phyloP scores from a whole-genome alignment of 2,888 invertebrate species.

The Drosophila suboccidentalis region DNA sequence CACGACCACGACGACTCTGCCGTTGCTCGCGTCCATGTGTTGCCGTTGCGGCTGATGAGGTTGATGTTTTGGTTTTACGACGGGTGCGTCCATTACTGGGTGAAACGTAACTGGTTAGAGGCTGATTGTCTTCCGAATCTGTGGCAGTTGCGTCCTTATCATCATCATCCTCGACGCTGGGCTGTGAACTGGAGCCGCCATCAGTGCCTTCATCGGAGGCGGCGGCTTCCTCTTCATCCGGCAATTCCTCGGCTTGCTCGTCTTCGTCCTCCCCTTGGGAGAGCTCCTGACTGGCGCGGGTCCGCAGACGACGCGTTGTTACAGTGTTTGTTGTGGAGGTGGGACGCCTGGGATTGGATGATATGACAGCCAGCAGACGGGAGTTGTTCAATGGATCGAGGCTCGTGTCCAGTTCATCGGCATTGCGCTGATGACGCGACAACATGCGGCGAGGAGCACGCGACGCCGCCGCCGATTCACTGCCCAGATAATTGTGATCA shows the following conservation, averaged over 20 bases:
- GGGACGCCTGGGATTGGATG: constrained; percentile 76
- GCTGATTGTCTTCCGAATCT: constrained; percentile 85
- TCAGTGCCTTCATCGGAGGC: constrained; percentile 84
- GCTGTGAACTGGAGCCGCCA: constrained; percentile 78
- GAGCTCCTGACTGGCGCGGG: constrained; percentile 80
- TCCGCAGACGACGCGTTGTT: constrained; percentile 71
- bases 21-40: constrained; percentile 57
- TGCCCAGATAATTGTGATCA: constrained; percentile 85
- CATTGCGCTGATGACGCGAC: constrained; percentile 85
- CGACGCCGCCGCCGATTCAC: constrained; percentile 73
- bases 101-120: constrained; percentile 85
- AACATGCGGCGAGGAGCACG: constrained; percentile 83
- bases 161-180: constrained; percentile 49
- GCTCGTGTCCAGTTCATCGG: constrained; percentile 83
- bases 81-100: constrained; percentile 63
- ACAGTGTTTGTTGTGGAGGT: constrained; percentile 73
- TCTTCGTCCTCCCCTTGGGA: constrained; percentile 61
- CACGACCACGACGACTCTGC: constrained; percentile 57
- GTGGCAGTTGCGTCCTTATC: constrained; percentile 71
- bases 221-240: constrained; percentile 71
- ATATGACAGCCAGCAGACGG: constrained; percentile 58
- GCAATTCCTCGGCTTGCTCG: constrained; percentile 39
- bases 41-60: constrained; percentile 48
- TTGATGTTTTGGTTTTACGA: constrained; percentile 57
- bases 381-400: constrained; percentile 76